Percentiles rank a stretch among this genome's conserved stretches.
Evolutionary conservation across 1,140 invertebrate genomes (phyloP).

Genomic region (Bradysia coprophila): DNA sequence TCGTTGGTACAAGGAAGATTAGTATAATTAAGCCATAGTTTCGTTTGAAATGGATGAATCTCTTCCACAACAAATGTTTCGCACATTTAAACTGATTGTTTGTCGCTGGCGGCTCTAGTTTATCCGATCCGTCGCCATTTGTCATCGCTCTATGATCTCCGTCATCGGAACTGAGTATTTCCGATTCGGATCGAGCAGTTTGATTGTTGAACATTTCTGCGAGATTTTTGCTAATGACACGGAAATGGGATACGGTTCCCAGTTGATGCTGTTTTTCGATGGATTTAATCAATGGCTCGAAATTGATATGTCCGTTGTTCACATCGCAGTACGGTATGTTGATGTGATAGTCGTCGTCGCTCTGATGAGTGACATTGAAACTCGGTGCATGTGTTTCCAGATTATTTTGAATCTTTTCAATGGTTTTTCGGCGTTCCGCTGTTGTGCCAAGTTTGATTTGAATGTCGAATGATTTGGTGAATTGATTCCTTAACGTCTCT

Average conservation of each 20-base stretch:
- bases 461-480: slow-evolving; percentile 14
- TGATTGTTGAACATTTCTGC: slow-evolving; percentile 2
- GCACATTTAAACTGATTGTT: too few species aligned
- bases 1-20: slow-evolving; percentile 36
- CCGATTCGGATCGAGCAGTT: too few species aligned
- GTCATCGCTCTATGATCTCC: too few species aligned
- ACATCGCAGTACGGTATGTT: not conserved
- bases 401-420: not conserved
- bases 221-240: not conserved
- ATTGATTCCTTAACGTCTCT: slow-evolving; percentile 13
- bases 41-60: slow-evolving; percentile 34
- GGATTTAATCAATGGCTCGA: not conserved
- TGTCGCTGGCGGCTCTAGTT: too few species aligned
- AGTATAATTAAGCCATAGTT: slow-evolving; percentile 38
- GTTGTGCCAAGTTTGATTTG: slow-evolving; percentile 5
- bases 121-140: too few species aligned
- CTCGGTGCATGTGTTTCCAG: not conserved
- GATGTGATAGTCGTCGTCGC: not conserved
- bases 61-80: slow-evolving; percentile 33
- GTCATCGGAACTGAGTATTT: too few species aligned
- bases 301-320: not conserved
- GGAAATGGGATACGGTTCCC: not conserved
- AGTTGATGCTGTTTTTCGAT: slow-evolving; percentile 8
- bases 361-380: not conserved
- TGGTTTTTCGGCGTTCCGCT: not conserved